Conservation (phyloP, 1,140 invertebrate species). For the Solenopsis fugax region DNA sequence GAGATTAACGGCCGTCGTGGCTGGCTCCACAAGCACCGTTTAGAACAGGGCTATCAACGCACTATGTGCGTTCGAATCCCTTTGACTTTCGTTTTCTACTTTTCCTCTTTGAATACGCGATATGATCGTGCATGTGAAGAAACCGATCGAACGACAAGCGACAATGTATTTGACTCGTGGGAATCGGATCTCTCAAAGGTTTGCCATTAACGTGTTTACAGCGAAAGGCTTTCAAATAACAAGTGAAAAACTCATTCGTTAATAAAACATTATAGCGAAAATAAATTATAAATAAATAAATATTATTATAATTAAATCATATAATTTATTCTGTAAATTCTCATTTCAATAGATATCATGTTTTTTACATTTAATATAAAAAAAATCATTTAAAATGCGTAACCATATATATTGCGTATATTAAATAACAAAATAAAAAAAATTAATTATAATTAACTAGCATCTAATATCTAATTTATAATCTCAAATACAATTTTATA, state of each 20-base stretch:
- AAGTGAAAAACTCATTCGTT: neutral
- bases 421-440: neutral
- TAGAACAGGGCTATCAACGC: conserved; percentile 56
- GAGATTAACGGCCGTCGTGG: conserved; percentile 68
- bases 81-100: conserved; percentile 48
- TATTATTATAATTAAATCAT: neutral
- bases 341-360: neutral
- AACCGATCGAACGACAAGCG: conserved; percentile 12
- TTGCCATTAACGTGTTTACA: neutral
- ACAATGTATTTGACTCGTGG: conserved; percentile 25
- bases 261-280: conserved; percentile 23
- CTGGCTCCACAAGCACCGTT: conserved; percentile 43
- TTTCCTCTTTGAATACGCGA: conserved; percentile 8
- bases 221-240: neutral
- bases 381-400: conserved; percentile 7
- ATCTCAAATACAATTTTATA: neutral
- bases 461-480: neutral
- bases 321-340: neutral
- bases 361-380: neutral
- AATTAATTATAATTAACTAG: neutral
- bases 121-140: conserved; percentile 25
- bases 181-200: conserved; percentile 16
- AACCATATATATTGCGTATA: neutral
- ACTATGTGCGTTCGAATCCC: conserved; percentile 46
- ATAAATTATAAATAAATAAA: neutral